Base-by-base conservation (phyloP, 2,888 invertebrate species). In the Rhagonycha lutea region DNA sequence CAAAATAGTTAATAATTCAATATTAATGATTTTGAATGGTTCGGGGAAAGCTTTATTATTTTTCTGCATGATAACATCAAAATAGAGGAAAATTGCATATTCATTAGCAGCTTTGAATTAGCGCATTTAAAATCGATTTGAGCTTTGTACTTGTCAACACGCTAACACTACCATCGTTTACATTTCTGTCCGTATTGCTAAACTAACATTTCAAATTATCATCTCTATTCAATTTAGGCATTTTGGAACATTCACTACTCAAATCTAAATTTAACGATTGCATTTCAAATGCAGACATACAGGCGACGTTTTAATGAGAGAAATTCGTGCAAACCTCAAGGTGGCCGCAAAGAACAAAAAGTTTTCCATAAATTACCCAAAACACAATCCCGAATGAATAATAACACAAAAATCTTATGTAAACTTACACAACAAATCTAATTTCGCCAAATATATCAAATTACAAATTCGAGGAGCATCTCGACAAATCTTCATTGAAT, bases 21-120 rank as follows among this genome's bases (percentile, higher is more conserved):
- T 81, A 81, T 81, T 81, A 74, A 82, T 82, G 80, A 75, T 77
- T 81, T 77, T 76, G 75, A 74, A 78, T 79, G 70, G 63, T 68
- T 69, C 61, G 72, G 79, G 78, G 80, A 78, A 78, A 67, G 76
- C 79, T 78, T 74, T 78, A 78, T 79, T 78, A 78, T 79, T 79
- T 79, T 79, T 79, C 77, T 79, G 79, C 79, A 78, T 75, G 75
- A 72, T 62, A 75, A 73, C 77, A 79, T 81, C 78, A 74, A 78
- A 78, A 73, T 73, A 77, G 75, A 68, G 67, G 76, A 73, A 47
- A 47, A 79, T 75, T 72, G 79, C 78, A 79, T 79, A 79, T 79
- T 79, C 77, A 79, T 78, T 70, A 73, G 74, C 29, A 72, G 71
- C 70, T 70, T 61, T 72, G 77, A 79, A 79, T 77, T 77, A 76